Evolutionary conservation across 92 coral and sea anemone genomes (phyloP).

Genomic region (Scolanthus callimorphus): DNA sequence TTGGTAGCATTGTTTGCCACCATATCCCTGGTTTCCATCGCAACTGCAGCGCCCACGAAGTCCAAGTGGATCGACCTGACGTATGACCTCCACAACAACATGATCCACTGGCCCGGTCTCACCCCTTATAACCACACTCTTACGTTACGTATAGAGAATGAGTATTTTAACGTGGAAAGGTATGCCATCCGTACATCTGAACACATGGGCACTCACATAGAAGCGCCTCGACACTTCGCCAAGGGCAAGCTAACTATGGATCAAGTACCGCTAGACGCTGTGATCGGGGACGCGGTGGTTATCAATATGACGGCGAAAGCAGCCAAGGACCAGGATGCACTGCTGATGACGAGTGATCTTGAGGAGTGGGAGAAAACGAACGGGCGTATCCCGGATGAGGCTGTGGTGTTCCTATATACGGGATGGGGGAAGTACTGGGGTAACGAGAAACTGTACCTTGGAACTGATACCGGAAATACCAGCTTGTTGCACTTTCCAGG

Average conservation of each 20-base stretch:
- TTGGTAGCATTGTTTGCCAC: too few relatives aligned
- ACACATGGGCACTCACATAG: constrained; percentile 75
- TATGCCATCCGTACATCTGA: constrained; percentile 21
- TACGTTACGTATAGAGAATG: background rate
- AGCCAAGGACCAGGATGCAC: constrained; percentile 15
- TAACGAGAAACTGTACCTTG: constrained; percentile 30
- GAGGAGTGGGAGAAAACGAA: constrained; percentile 46
- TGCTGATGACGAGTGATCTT: constrained; percentile 21
- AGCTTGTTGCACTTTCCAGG: constrained; percentile 9
- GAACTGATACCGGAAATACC: constrained; percentile 6
- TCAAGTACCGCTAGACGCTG: constrained; percentile 58
- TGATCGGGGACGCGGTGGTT: too few relatives aligned
- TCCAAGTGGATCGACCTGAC: constrained; percentile 9
- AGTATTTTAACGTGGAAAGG: background rate
- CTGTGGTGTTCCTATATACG: constrained; percentile 31
- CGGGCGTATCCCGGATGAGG: constrained; percentile 42
- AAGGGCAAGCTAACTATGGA: constrained; percentile 34
- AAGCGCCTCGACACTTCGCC: constrained; percentile 59
- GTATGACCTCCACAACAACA: constrained; percentile 28
- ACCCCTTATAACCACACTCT: constrained; percentile 25
- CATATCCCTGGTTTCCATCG: background rate
- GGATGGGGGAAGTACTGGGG: too few relatives aligned
- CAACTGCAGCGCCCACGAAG: background rate
- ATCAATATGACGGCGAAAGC: too few relatives aligned
- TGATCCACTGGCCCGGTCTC: constrained; percentile 57